Percentiles rank a stretch among this genome's conserved stretches.
phyloP scores from a whole-genome alignment of 2,888 invertebrate species.

The Hesperia comma region DNA sequence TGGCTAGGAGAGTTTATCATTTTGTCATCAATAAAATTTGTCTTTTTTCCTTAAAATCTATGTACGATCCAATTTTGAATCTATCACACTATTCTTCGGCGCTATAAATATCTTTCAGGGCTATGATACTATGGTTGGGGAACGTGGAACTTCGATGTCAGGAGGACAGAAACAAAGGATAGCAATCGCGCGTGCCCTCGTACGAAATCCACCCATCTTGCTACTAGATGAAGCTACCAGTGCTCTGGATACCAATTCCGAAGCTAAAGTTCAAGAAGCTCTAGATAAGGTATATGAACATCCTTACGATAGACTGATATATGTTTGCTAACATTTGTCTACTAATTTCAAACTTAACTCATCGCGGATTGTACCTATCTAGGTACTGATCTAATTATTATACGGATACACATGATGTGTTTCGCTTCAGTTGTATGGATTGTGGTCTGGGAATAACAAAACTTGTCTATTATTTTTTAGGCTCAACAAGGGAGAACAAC shows the following conservation, averaged over 20 bases:
- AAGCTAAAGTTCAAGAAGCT: conserved; percentile 92
- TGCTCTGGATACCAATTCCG: conserved; percentile 93
- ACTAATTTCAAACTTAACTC: no score
- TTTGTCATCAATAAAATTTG: no score
- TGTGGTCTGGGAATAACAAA: no score
- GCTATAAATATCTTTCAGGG: conserved; percentile 68
- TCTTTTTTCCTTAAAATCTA: no score
- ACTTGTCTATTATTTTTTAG: conserved; percentile 64
- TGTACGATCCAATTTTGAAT: no score
- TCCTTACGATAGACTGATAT: no score
- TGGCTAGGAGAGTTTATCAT: no score
- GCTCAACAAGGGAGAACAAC: conserved; percentile 90
- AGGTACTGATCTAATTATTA: no score
- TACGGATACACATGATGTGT: no score
- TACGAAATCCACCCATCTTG: conserved; percentile 90
- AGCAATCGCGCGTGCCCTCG: conserved; percentile 93
- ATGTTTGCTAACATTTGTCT: background rate
- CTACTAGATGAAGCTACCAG: conserved; percentile 94
- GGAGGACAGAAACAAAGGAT: conserved; percentile 96
- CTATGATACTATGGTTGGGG: conserved; percentile 92
- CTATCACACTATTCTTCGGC: no score
- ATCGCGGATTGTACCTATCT: no score
- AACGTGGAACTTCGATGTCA: conserved; percentile 90
- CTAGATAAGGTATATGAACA: conserved; percentile 21
- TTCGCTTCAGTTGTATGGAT: no score